phyloP scores from a whole-genome alignment of 2,113 vertebrate genomes.

The Bubo blakistoni region DNA sequence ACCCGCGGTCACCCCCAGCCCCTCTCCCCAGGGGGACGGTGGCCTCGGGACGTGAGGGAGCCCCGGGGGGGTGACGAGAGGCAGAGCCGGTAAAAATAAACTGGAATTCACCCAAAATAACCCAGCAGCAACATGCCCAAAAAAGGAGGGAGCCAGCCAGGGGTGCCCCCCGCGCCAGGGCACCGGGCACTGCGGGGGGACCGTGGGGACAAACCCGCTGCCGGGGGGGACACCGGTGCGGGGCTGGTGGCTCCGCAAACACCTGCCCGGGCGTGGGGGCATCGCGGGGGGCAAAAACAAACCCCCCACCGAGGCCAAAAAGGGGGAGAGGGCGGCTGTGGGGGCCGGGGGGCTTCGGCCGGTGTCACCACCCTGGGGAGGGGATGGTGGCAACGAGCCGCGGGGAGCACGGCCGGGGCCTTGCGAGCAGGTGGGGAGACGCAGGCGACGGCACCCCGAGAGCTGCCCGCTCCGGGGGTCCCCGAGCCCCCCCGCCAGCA shows the following conservation, averaged over 20 bases:
- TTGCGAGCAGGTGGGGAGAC: background rate
- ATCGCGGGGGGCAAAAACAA: background rate
- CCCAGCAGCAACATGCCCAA: constrained; percentile 45
- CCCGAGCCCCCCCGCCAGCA: background rate
- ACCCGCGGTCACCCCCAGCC: background rate
- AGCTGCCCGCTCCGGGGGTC: too few species aligned
- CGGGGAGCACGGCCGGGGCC: background rate
- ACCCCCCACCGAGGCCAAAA: background rate
- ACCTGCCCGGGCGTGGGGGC: background rate
- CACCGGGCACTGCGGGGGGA: background rate
- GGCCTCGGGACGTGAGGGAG: background rate
- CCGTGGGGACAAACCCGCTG: too few species aligned
- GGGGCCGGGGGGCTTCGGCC: background rate
- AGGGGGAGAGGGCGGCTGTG: background rate
- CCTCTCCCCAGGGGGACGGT: background rate
- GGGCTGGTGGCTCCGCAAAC: background rate
- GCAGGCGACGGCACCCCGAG: background rate
- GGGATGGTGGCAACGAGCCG: background rate
- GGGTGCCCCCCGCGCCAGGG: background rate
- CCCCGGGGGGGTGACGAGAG: background rate
- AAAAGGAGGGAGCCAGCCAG: constrained; percentile 42
- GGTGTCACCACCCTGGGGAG: background rate
- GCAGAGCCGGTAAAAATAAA: constrained; percentile 65
- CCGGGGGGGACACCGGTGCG: background rate
- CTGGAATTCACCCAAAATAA: constrained; percentile 69